A percentile compares a stretch with the other conserved stretches of the same genome.
Conservation (phyloP, 2,797 vertebrate genomes). For the Simalia tracyae region DNA sequence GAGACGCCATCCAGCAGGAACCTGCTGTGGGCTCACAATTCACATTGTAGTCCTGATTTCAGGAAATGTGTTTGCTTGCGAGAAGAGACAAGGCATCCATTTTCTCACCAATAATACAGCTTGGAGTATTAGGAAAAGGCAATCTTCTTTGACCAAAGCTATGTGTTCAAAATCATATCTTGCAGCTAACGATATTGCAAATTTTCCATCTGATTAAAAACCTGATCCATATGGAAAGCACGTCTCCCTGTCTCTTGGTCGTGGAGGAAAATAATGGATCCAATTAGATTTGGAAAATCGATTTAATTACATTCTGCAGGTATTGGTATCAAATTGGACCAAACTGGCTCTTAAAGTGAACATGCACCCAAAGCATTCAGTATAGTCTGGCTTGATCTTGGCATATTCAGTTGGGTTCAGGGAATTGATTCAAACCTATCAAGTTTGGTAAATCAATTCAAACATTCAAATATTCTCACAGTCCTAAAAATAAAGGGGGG, state of each 20-base stretch:
- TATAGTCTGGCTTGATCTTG: background rate
- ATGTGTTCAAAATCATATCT: background rate
- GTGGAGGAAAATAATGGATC: background rate
- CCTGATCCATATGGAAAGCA: background rate
- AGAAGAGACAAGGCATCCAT: background rate
- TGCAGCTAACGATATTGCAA: background rate
- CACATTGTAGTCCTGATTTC: background rate
- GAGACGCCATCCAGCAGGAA: background rate
- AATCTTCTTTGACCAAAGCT: background rate
- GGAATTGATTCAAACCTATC: no score
- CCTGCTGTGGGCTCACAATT: background rate
- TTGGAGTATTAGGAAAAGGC: background rate
- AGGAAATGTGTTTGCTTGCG: background rate
- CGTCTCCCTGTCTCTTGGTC: fast-evolving
- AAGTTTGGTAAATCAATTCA: no score
- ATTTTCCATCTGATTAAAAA: background rate
- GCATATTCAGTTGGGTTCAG: background rate
- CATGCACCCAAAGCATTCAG: background rate
- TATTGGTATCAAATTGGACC: background rate
- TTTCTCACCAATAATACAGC: no score
- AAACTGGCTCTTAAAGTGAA: background rate
- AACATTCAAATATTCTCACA: no score
- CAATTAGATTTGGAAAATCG: background rate
- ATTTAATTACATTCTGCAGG: background rate
- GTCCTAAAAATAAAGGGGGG: background rate